Conservation (phyloP, 2,113 vertebrate species). For the Acanthochromis polyacanthus region DNA sequence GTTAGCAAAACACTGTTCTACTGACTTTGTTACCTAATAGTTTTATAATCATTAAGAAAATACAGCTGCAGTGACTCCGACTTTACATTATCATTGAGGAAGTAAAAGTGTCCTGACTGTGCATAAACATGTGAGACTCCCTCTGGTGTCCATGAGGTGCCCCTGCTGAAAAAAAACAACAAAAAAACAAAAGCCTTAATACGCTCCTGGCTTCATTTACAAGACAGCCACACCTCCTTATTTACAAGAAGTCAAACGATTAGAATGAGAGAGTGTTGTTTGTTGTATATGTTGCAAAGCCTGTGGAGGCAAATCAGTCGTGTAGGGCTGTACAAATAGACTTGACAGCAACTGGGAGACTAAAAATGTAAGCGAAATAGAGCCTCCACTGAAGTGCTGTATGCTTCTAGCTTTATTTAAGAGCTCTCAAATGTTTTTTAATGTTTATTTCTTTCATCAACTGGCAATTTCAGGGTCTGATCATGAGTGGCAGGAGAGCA, state of each 20-base stretch:
- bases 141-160: conserved; percentile 41
- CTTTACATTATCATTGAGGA: neutral
- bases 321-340: neutral
- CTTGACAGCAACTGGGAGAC: neutral
- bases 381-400: no score
- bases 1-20: no score
- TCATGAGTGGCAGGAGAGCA: no score
- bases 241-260: neutral
- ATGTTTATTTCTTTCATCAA: no score
- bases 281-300: neutral
- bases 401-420: no score
- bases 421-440: no score
- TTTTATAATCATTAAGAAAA: no score
- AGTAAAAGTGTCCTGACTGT: neutral
- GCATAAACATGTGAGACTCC: conserved; percentile 18
- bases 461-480: no score
- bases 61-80: neutral
- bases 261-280: rapidly evolving
- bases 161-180: neutral
- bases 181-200: neutral
- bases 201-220: neutral
- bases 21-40: no score
- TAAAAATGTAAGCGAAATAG: no score
- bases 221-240: neutral
- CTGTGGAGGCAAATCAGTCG: neutral